Evolutionary conservation across 2,113 vertebrate genomes (phyloP), one percentile per base, ranked within the genome.

Genomic region (Tapirus terrestris): DNA sequence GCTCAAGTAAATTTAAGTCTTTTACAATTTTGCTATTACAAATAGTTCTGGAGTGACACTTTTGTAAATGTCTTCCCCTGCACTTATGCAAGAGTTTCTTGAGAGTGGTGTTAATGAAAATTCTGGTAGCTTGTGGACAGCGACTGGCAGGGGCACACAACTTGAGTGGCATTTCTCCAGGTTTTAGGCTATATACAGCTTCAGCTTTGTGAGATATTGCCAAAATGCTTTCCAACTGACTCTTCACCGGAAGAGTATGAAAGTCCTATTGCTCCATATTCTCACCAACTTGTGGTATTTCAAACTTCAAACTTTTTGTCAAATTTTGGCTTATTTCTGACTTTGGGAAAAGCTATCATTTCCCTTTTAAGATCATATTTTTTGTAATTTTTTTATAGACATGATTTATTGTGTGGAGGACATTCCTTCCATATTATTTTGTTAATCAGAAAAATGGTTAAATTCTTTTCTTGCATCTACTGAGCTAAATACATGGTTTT

Each of bases 1-100:
- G n/a, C 16, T 85, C 27, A 94, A 72, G 51, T 88, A 77, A 95
- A 73, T 88, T 95, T 70, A 58, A 48, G 10, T 89, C 45, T 63
- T 65, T 75, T 79, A 11, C 2, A 23, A 60, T 36, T 58, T 96
- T 84, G 36, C 45, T 68, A n/a, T 94, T 81, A 20, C 13, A 77
- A 82, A 61, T 31, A 92, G 12, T n/a, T 96, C 29, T 95, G 20
- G 29, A 73, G 13, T 76, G 70, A 80, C 16, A n/a, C 33, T 83
- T 96, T 83, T 87, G 2, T 88, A 77, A 93, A 77, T 89, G 14
- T 63, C 29, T 85, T 3, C 39, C n/a, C 67, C 20, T 48, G 8
- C 20, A 11, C 20, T 12, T 83, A 51, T 65, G 21, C 8, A 58
- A 39, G 72, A 82, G 25, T 93, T 88, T 93, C 51, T 92, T 91